Conservation (phyloP, 2,888 invertebrate genomes). For the Mactromeris polynyma region DNA sequence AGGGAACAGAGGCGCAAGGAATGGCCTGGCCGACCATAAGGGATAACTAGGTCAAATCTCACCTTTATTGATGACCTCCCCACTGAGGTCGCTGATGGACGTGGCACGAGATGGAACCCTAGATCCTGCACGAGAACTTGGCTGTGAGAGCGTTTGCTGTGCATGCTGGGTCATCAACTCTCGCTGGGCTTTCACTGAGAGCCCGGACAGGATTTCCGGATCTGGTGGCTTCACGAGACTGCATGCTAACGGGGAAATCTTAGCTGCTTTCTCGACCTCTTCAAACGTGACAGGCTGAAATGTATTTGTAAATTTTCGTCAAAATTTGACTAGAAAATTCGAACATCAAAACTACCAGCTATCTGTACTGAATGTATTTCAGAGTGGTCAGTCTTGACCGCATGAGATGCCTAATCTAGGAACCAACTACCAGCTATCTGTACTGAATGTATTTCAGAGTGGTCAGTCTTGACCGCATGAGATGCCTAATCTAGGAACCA, state of each 20-base stretch:
- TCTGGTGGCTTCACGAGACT: slow-evolving; percentile 87
- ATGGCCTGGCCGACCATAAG: too few relatives aligned
- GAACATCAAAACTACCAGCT: too few relatives aligned
- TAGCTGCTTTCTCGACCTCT: slow-evolving; percentile 90
- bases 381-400: too few relatives aligned
- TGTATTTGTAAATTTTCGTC: neutral
- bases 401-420: too few relatives aligned
- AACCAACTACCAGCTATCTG: too few relatives aligned
- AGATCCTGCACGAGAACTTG: slow-evolving; percentile 78
- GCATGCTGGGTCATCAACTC: slow-evolving; percentile 89
- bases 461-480: too few relatives aligned
- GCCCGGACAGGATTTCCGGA: slow-evolving; percentile 83
- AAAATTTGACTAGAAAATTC: too few relatives aligned
- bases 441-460: too few relatives aligned
- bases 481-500: too few relatives aligned
- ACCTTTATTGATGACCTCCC: slow-evolving; percentile 45
- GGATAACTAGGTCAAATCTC: too few relatives aligned
- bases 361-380: too few relatives aligned
- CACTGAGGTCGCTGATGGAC: slow-evolving; percentile 61
- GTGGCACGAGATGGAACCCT: slow-evolving; percentile 75
- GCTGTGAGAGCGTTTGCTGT: slow-evolving; percentile 88
- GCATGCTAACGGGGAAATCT: slow-evolving; percentile 89
- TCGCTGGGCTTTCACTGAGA: slow-evolving; percentile 85
- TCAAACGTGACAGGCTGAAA: slow-evolving; percentile 91
- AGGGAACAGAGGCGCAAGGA: too few relatives aligned